A percentile compares a stretch with the other conserved stretches of the same genome.
Evolutionary conservation across 1,140 invertebrate species (phyloP).

Genomic region (Ptiloglossa arizonensis): DNA sequence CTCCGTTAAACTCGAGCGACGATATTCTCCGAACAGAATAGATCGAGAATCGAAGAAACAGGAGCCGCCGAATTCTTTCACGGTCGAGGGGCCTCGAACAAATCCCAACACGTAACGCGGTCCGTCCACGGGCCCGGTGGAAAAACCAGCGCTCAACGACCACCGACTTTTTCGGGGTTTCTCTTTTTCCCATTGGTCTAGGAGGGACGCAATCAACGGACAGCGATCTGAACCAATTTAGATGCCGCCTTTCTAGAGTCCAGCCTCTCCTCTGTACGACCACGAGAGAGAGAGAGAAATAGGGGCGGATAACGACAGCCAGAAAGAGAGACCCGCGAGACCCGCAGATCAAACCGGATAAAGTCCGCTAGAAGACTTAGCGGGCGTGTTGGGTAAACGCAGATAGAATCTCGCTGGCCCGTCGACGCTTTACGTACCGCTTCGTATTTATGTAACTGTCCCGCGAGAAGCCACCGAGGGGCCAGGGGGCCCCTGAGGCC

Average conservation of each 20-base stretch:
- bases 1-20: too few relatives aligned
- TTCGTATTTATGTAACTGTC: constrained; percentile 51
- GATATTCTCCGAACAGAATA: background rate
- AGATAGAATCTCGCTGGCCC: constrained; percentile 65
- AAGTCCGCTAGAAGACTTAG: constrained; percentile 55
- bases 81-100: background rate
- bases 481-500: too few relatives aligned
- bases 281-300: constrained; percentile 45
- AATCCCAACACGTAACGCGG: background rate
- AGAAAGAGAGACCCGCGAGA: constrained; percentile 45
- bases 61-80: constrained; percentile 24
- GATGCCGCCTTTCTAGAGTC: constrained; percentile 50
- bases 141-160: constrained; percentile 15
- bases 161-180: constrained; percentile 29
- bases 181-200: constrained; percentile 24
- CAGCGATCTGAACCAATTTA: constrained; percentile 60
- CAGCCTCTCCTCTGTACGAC: background rate
- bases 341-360: constrained; percentile 59
- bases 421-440: constrained; percentile 49
- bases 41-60: background rate
- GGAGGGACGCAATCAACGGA: constrained; percentile 28
- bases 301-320: constrained; percentile 49
- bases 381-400: constrained; percentile 63
- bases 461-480: background rate
- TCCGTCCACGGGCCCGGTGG: too few relatives aligned